Evolutionary conservation across 2,113 vertebrate genomes (phyloP).

Genomic region (Hypanus sabinus): DNA sequence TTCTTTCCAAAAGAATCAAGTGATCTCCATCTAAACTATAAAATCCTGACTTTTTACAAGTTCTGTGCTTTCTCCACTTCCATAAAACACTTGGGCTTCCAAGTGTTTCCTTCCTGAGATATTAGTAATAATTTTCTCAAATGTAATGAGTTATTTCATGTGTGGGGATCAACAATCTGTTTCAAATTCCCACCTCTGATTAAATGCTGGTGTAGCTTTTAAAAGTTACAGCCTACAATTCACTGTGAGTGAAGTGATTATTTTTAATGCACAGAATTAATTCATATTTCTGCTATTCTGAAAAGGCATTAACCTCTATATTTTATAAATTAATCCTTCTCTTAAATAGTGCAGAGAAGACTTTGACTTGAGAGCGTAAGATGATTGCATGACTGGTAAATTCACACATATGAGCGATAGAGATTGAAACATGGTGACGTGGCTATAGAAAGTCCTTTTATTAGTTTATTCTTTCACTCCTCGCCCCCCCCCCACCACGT

Average conservation of each 20-base stretch:
- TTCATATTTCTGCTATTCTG: not conserved
- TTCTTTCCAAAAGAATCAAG: not conserved
- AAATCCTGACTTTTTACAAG: not conserved
- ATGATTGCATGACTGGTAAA: not conserved
- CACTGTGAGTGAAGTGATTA: not conserved
- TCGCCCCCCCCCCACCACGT: no score
- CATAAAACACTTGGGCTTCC: not conserved
- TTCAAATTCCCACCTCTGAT: constrained; percentile 16
- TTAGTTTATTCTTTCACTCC: not conserved
- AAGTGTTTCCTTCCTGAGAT: not conserved
- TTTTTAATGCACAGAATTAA: not conserved
- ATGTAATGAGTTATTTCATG: not conserved
- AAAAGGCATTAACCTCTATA: not conserved
- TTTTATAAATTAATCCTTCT: not conserved
- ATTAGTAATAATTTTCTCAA: not conserved
- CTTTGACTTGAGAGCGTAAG: not conserved
- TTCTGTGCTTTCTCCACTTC: not conserved
- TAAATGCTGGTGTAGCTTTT: not conserved
- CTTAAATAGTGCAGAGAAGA: not conserved
- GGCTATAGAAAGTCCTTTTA: not conserved
- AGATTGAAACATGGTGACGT: not conserved
- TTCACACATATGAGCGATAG: not conserved
- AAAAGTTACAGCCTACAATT: not conserved
- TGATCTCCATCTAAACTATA: not conserved
- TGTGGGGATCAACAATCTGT: not conserved